Evolutionary conservation across 1,140 invertebrate species (phyloP), one percentile per base, ranked within the genome.

Genomic region (Polypedilum vanderplanki): DNA sequence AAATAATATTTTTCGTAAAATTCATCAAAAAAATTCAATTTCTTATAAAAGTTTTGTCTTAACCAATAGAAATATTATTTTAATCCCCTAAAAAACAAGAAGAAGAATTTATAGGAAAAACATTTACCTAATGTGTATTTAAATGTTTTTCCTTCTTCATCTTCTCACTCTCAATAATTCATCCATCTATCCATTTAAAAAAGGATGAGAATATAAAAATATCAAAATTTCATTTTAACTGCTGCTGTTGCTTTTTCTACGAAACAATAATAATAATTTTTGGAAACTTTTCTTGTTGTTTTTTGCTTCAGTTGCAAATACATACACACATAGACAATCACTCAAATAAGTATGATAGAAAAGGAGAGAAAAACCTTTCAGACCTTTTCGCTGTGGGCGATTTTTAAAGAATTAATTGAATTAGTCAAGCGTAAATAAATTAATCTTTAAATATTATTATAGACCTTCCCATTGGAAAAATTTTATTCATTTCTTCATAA

Each of bases 401-500:
- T 70, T 70, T 70, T 70, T 18, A 18, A 70, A 70, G 65, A 70
- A 70, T 70, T 70, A 70, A 70, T 70, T 70, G 65, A 70, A 70
- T 70, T 70, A 70, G 65, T 70, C 65, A 70, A 70, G 65, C 65
- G 65, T 20, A 70, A 70, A 70, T 70, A 70, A 70, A 20, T 70
- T 70, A 70, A 70, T 70, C 65, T 70, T 70, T 70, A 70, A 70
- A 70, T 70, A 70, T 70, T 70, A 70, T 70, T 70, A 70, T 70
- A 70, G 65, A 70, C 65, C 65, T 18, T 18, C 65, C 18, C n/a
- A 46, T 46, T 46, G 41, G 15, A 46, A 46, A 12, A 46, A 46
- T 46, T 3, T 46, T 46, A 12, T 46, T 46, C 8, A 46, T 8
- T 33, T 12, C 41, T 46, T 46, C 41, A 46, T 46, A 46, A 15